Base-by-base conservation (phyloP, 2,888 invertebrate genomes). In the Cryptocephalus moraei region DNA sequence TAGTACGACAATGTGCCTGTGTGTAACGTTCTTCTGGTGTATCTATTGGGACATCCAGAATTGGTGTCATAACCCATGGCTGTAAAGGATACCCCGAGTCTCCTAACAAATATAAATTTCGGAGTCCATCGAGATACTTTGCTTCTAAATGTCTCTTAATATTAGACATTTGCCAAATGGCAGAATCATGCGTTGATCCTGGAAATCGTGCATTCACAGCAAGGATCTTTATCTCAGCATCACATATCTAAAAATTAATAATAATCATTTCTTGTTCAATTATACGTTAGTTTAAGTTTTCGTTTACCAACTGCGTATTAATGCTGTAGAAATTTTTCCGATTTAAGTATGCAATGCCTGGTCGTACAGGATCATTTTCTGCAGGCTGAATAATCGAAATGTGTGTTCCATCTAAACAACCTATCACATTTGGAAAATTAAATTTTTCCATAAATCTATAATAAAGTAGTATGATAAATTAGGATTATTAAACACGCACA, bases 1-100 rank as follows among this genome's bases (percentile, higher is more conserved):
- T 41, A 12, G 45, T 45, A 9, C 14, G 11, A 14, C 14, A 32
- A 41, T 50, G 45, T 8, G 45, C 41, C 12, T 32, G 11, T 11
- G 32, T 48, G 39, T 50, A 50, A 4, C 42, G 32, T 8, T 4
- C n/a, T 38, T 50, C 45, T 4, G 50, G 47, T 12, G 47, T 48
- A 13, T 40, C 41, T n/a, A 42, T 41, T 36, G 10, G 31, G 6
- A 48, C 38, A 42, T 44, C 38, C 4, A 33, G n/a, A 38, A 48
- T 22, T 32, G 50, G 50, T 1, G 47, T 50, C 45, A 50, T 44
- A 9, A 50, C 33, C 47, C 47, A 48, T 8, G 45, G 44, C 40
- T 48, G 31, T 22, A 34, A 36, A 9, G 47, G 47, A 44, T 49
- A 49, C 9, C 47, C 49, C 11, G 49, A 49, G 39, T 49, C 47